These are phyloP conservation scores for Uromys caudimaculatus DNA, from an alignment of 2,797 vertebrate species.

Conservation along the genomic window DNA sequence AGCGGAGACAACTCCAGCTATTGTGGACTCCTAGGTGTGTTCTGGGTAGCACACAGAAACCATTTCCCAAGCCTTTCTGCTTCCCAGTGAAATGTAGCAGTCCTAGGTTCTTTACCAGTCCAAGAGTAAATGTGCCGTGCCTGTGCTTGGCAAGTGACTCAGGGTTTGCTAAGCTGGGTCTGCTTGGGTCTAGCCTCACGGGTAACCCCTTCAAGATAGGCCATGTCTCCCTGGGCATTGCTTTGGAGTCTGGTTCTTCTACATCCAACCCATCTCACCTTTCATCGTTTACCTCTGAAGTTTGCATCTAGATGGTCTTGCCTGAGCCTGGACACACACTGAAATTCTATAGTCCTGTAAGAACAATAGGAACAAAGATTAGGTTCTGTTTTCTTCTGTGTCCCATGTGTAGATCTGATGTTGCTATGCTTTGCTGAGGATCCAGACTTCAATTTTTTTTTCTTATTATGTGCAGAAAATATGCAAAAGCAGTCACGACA, in stretches of 20 bases:
- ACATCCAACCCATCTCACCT: background rate
- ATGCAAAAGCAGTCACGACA: background rate
- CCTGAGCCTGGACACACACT: background rate
- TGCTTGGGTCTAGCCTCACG: background rate
- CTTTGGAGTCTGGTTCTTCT: background rate
- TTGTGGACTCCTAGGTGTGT: background rate
- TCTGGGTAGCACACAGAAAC: background rate
- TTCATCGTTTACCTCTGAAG: background rate
- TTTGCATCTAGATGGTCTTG: background rate
- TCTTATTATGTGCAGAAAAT: background rate
- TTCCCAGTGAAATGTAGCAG: background rate
- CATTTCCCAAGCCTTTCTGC: background rate
- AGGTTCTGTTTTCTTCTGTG: background rate
- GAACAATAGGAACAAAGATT: background rate
- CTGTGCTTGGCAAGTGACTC: background rate
- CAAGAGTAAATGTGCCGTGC: background rate
- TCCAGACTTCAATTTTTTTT: background rate
- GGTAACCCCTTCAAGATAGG: accelerated
- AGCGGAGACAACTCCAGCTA: background rate
- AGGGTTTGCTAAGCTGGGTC: background rate
- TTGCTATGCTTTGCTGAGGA: background rate
- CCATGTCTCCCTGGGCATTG: background rate
- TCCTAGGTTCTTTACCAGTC: background rate
- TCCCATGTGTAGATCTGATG: background rate
- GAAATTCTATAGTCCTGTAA: background rate